Base-by-base conservation (phyloP, 2,888 invertebrate species). In the Bimastos eiseni region DNA sequence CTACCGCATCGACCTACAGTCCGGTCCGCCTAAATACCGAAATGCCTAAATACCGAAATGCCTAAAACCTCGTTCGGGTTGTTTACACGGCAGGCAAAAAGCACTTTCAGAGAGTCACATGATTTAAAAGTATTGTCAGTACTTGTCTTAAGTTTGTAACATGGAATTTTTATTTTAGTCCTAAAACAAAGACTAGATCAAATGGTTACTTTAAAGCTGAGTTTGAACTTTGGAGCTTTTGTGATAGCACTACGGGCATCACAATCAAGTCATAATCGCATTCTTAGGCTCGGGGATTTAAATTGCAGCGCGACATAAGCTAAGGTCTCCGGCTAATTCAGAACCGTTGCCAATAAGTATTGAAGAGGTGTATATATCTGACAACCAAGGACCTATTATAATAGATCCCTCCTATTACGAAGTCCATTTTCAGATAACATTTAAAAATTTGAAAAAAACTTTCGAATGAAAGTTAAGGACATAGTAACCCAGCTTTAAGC, bases 1-100 rank as follows among this genome's bases (percentile, higher is more conserved):
- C 70, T 70, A 70, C 70, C 70, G 70, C 70, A 70, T 70, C n/a
- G 70, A 70, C 70, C 70, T 70, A n/a, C n/a, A 70, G 70, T n/a
- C 70, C n/a, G 70, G 70, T 70, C 70, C n/a, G n/a, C n/a, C 70
- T 70, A 70, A 70, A n/a, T 1, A n/a, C 70, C 70, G 30, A n/a
- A 70, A 70, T n/a, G n/a, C n/a, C 70, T 70, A 70, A 70, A n/a
- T 1, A n/a, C 70, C 70, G 30, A n/a, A 70, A 70, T n/a, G n/a
- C n/a, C 1, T 30, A 13, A 1, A n/a, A 6, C 1, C 11, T 17
- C 70, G 30, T n/a, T 0, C 70, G n/a, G n/a, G n/a, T 70, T 70
- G 70, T 70, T 70, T 70, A 70, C 30, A 6, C 1, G n/a, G n/a
- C n/a, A 30, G 8, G n/a, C 70, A 70, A 30, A 70, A n/a, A n/a